A percentile compares a stretch with the other conserved stretches of the same genome.
phyloP scores from a whole-genome alignment of 2,888 invertebrate species.

The Erebia ligea region DNA sequence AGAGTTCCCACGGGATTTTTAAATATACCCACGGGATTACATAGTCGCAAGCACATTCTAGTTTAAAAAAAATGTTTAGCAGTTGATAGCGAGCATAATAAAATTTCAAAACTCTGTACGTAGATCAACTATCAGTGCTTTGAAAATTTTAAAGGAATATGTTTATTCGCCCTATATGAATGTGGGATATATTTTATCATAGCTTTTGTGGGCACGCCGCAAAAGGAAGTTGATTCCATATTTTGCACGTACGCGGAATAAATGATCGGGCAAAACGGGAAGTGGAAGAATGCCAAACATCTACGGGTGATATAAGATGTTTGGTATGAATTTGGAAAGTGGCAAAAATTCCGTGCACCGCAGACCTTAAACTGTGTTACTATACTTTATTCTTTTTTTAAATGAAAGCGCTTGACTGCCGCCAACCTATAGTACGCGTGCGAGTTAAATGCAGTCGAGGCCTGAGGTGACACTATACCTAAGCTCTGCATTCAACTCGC shows the following conservation, averaged over 20 bases:
- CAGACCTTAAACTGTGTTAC: neutral
- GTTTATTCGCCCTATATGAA: constrained; percentile 4
- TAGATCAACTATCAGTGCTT: neutral
- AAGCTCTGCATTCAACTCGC: too few relatives aligned
- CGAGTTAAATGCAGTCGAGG: too few relatives aligned
- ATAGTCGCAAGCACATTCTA: too few relatives aligned
- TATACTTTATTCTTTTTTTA: neutral
- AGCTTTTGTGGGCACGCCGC: neutral
- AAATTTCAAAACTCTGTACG: too few relatives aligned
- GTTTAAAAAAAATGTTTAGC: too few relatives aligned
- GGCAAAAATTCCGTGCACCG: neutral
- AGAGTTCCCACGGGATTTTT: too few relatives aligned
- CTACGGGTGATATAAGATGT: neutral
- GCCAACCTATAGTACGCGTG: too few relatives aligned
- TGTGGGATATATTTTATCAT: neutral
- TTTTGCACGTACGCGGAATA: constrained; percentile 15
- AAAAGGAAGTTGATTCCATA: constrained; percentile 9
- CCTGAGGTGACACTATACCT: too few relatives aligned
- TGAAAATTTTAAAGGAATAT: constrained; percentile 4
- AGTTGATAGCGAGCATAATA: too few relatives aligned
- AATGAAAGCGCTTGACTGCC: too few relatives aligned
- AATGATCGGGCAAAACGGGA: constrained; percentile 15
- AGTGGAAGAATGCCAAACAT: constrained; percentile 19
- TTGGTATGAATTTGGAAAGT: constrained; percentile 3
- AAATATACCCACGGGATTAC: too few relatives aligned